phyloP scores from a whole-genome alignment of 2,888 invertebrate species.

The Lacanobia oleracea region DNA sequence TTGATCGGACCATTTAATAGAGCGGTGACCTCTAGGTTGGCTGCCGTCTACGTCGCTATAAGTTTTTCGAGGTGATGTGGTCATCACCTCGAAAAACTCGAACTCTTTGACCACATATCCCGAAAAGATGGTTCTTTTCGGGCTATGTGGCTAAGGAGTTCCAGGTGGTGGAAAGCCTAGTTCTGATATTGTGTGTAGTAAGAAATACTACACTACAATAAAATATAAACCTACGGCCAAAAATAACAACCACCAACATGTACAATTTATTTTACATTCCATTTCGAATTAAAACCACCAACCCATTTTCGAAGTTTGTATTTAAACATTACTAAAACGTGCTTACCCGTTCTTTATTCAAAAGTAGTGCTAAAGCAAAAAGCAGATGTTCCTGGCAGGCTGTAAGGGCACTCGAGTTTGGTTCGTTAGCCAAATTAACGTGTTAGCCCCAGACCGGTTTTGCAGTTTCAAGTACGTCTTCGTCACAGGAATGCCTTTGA shows the following conservation, averaged over 20 bases:
- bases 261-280: not conserved
- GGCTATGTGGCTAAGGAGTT: too few relatives aligned
- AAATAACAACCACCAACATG: not conserved
- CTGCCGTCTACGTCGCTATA: too few relatives aligned
- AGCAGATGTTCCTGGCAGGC: constrained; percentile 72
- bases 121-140: too few relatives aligned
- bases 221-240: not conserved
- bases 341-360: constrained; percentile 67
- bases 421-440: constrained; percentile 88
- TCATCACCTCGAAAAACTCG: too few relatives aligned
- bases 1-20: too few relatives aligned
- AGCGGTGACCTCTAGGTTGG: too few relatives aligned
- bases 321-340: constrained; percentile 9
- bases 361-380: constrained; percentile 76
- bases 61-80: too few relatives aligned
- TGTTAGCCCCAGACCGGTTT: constrained; percentile 75
- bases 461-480: constrained; percentile 70
- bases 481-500: constrained; percentile 72
- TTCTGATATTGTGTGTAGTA: too few relatives aligned
- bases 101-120: too few relatives aligned
- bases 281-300: constrained; percentile 6
- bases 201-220: too few relatives aligned
- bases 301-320: not conserved
- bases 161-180: too few relatives aligned
- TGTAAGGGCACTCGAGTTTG: constrained; percentile 79